Base-by-base conservation (phyloP, 2,797 vertebrate genomes). In the Trichosurus vulpecula region DNA sequence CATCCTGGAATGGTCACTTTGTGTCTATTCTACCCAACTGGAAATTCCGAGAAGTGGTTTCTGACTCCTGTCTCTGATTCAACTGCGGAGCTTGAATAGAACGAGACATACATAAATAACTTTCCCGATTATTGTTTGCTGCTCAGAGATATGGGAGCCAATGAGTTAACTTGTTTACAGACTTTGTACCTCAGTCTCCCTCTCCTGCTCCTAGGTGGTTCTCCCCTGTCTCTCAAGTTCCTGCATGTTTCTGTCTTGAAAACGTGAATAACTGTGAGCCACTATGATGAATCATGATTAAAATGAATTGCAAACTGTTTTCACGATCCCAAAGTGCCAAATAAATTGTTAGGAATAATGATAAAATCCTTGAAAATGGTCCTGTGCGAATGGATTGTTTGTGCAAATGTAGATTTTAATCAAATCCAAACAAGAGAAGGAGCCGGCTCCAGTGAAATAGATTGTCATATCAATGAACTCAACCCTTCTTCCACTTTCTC, bases 371-470 rank as follows among this genome's bases (percentile, higher is more conserved):
- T 90, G 54, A 95, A 94, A 93, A 96, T 41, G 58, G 41, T 92
- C 89, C 96, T 53, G 90, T 90, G 22, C 81, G 53, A 92, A 92
- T 95, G 47, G 30, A 90, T 93, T 95, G 25, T 92, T 95, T 66
- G 94, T 93, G 22, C 16, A 96, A 74, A 93, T 41, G 93, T 52
- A 93, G 52, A 93, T 90, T 93, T 94, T 92, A 95, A 96, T 58
- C 52, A 97, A 97, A 93, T 93, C 41, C 54, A 95, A 96, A 96
- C 47, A 93, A 74, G 94, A 91, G 94, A 92, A 74, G 16, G 93
- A 93, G 54, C 14, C 8, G 56, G 41, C 25, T 91, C 89, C 51
- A 91, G 29, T 51, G 74, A 92, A 94, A 56, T 90, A 95, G 74
- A 47, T 47, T 81, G 61, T 89, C 30, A 93, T n/a, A 47, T 31